Percentiles rank a stretch among this genome's conserved stretches.
Evolutionary conservation across 2,797 vertebrate genomes (phyloP).

Genomic region (Spinus olivaceus): DNA sequence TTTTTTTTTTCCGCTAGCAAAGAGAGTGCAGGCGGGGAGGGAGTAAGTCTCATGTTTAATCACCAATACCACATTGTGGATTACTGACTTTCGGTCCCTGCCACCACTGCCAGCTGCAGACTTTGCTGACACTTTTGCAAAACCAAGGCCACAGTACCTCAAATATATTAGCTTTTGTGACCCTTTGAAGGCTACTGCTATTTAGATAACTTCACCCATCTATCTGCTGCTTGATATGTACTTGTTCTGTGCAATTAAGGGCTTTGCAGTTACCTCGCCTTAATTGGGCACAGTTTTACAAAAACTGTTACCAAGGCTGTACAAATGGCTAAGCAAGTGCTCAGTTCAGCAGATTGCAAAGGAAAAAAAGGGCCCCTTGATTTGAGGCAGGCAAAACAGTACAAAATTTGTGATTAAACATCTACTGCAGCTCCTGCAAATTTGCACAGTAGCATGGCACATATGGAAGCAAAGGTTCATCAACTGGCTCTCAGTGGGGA

Average conservation of each 20-base stretch:
- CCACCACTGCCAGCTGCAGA: not conserved
- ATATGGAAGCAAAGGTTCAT: not conserved
- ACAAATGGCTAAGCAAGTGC: not conserved
- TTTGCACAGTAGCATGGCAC: fast-evolving
- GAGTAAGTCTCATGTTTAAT: not conserved
- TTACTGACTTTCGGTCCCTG: not conserved
- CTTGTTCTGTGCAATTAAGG: not conserved
- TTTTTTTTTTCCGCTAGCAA: not conserved
- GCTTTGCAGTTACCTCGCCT: not conserved
- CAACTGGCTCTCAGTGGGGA: not conserved
- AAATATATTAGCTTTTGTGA: not conserved
- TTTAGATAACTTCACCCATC: not conserved
- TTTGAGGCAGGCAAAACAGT: not conserved
- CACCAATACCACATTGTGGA: not conserved
- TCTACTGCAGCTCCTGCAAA: not conserved
- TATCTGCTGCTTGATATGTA: not conserved
- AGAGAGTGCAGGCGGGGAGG: not conserved
- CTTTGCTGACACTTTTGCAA: not conserved
- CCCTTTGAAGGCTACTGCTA: not conserved
- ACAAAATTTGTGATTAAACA: not conserved
- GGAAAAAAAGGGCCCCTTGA: not conserved
- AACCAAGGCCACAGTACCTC: not conserved
- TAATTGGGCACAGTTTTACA: not conserved
- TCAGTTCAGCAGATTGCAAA: not conserved
- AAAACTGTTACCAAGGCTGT: not conserved